These are phyloP conservation scores for Dipus sagitta DNA, from an alignment of 2,797 vertebrate species.

Conservation along the genomic window DNA sequence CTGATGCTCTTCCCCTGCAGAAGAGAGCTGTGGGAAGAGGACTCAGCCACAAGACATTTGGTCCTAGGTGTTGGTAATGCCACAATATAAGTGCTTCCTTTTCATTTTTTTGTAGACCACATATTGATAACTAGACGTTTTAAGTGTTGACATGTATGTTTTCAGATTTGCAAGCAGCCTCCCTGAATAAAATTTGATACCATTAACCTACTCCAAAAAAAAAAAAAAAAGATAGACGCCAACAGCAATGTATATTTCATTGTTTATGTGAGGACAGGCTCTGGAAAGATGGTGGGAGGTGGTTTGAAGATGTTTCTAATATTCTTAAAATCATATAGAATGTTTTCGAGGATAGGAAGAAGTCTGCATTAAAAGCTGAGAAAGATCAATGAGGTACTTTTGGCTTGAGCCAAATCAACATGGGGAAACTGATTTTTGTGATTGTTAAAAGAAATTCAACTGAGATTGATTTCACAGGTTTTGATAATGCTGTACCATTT, in stretches of 20 bases:
- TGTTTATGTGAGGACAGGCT: constrained; percentile 69
- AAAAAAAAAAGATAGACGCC: constrained; percentile 5
- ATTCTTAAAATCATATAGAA: constrained; percentile 11
- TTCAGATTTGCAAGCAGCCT: constrained; percentile 72
- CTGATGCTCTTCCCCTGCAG: constrained; percentile 84
- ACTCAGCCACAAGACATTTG: constrained; percentile 84
- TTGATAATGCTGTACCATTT: constrained; percentile 56
- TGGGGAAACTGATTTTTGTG: constrained; percentile 64
- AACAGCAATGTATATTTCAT: constrained; percentile 63
- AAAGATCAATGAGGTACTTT: constrained; percentile 52
- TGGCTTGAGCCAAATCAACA: constrained; percentile 59
- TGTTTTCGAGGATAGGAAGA: constrained; percentile 74
- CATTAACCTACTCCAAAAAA: constrained; percentile 60
- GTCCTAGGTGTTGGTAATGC: constrained; percentile 85
- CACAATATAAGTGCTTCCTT: constrained; percentile 83
- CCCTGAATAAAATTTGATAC: constrained; percentile 62
- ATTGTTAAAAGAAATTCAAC: constrained; percentile 65
- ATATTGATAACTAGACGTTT: constrained; percentile 77
- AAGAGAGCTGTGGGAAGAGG: constrained; percentile 84
- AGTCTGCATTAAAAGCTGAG: constrained; percentile 65
- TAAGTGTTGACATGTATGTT: constrained; percentile 75
- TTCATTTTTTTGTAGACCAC: constrained; percentile 80
- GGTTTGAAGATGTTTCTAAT: constrained; percentile 56
- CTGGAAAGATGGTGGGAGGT: constrained; percentile 75
- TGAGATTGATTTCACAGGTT: constrained; percentile 71